Evolutionary conservation across 2,113 vertebrate genomes (phyloP).

Genomic region (Dasyurus viverrinus): DNA sequence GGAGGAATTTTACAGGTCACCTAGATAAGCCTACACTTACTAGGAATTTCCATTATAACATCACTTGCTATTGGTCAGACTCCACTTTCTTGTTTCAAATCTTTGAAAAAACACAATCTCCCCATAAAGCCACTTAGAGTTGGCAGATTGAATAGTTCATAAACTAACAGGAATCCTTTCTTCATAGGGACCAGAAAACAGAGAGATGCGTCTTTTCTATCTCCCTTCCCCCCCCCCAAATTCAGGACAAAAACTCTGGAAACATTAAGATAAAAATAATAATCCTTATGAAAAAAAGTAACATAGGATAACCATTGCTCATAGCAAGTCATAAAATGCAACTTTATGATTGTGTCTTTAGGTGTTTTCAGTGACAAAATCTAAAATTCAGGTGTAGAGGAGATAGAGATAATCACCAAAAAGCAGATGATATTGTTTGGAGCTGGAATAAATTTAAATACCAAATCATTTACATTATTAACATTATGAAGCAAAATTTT

Average conservation of each 20-base stretch:
- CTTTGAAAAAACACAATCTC: not conserved
- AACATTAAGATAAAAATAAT: not conserved
- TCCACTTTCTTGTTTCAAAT: not conserved
- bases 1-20: not conserved
- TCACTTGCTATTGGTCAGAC: no score
- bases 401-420: not conserved
- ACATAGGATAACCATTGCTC: not conserved
- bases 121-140: not conserved
- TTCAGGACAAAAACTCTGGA: not conserved
- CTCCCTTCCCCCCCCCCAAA: not conserved
- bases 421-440: not conserved
- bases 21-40: no score
- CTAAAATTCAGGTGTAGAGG: not conserved
- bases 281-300: not conserved
- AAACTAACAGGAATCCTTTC: not conserved
- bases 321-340: not conserved
- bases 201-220: not conserved
- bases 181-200: not conserved
- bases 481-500: not conserved
- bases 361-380: not conserved
- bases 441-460: not conserved
- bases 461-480: not conserved
- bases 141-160: not conserved
- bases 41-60: no score
- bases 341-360: not conserved